These are phyloP conservation scores for Margarornis squamiger DNA, from an alignment of 2,797 vertebrate species.

Conservation along the genomic window DNA sequence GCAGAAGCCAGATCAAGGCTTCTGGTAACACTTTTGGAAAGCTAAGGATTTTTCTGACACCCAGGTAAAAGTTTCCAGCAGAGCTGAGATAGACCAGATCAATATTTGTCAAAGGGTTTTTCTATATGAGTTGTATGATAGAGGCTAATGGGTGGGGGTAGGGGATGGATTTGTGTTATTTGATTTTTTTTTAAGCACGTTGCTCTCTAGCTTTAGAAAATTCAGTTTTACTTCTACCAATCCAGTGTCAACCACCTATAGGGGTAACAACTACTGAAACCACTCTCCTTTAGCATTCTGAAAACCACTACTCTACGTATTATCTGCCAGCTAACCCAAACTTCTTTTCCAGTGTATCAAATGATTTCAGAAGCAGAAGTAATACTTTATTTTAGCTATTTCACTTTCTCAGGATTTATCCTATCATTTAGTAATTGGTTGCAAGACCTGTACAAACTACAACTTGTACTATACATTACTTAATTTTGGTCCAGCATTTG, in stretches of 20 bases:
- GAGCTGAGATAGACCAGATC: background rate
- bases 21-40: background rate
- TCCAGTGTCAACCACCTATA: background rate
- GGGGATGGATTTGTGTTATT: background rate
- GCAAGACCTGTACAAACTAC: background rate
- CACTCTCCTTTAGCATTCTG: background rate
- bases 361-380: background rate
- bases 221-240: background rate
- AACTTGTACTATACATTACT: background rate
- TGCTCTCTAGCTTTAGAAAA: background rate
- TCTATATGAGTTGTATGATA: background rate
- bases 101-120: background rate
- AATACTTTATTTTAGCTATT: background rate
- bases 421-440: background rate
- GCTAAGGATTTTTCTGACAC: background rate
- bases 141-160: background rate
- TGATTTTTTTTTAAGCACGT: background rate
- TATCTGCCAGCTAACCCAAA: background rate
- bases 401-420: background rate
- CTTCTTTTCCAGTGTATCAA: background rate
- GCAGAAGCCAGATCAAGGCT: background rate
- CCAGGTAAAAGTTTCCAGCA: background rate
- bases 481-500: background rate
- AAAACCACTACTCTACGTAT: background rate
- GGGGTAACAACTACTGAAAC: background rate